Evolutionary conservation across 2,113 vertebrate genomes (phyloP), one percentile per base, ranked within the genome.

Genomic region (Amazona guildingii): DNA sequence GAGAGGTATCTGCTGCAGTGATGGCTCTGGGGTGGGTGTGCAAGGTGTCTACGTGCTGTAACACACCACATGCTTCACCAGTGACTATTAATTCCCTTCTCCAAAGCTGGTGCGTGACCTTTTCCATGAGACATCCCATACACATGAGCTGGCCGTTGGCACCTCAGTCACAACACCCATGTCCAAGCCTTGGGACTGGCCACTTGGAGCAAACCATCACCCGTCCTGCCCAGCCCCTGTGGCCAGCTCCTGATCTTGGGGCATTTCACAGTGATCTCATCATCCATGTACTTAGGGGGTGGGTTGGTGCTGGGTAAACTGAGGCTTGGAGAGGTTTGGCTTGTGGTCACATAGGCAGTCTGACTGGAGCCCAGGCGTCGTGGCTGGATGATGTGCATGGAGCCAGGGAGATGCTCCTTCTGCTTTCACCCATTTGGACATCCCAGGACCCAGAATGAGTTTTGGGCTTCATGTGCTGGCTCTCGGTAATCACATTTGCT

Each of bases 271-370:
- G 46, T 3, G 4, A 5, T 66, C 44, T 57, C 18, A 15, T 69
- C 81, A 62, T 35, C 85, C 2, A 1, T 5, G 5, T 63, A 16
- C 61, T 77, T 49, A 70, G 72, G 68, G 61, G 17, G 46, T 37
- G 69, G 48, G 62, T 29, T 69, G 29, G 28, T 44, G 28, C 78
- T 92, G 79, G 85, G 72, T 90, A 94, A 93, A 96, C 87, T 69
- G 93, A 92, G 92, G 68, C 55, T 93, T 81, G 61, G 79, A 86
- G 87, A 54, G 46, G 25, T 83, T 83, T 94, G 88, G 82, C n/a
- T 85, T 5, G 2, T 77, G 64, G 75, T 79, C 63, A 44, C 43
- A 2, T 33, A 25, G 72, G 35, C 41, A 76, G 24, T 31, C 29
- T 55, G 83, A 76, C 63, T 1, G 1, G 39, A 69, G 59, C 78